A percentile compares a stretch with the other conserved stretches of the same genome.
Conservation (phyloP, 2,888 invertebrate species). For the Gerosis bhagava region DNA sequence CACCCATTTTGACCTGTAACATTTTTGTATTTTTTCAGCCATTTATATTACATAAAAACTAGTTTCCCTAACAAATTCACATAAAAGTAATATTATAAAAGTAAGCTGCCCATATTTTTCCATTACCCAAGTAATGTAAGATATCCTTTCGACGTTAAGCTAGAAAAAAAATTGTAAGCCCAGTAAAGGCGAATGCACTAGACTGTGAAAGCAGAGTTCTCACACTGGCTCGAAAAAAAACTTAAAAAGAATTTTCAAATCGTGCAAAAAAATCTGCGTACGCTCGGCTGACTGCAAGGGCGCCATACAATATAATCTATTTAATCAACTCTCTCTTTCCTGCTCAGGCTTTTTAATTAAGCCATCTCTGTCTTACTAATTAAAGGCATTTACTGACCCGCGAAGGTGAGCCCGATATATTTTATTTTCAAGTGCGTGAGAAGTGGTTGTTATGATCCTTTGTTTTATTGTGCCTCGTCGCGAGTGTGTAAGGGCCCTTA, state of each 20-base stretch:
- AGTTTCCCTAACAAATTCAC: too few species aligned
- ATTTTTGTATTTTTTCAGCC: too few species aligned
- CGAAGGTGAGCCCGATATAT: conserved; percentile 56
- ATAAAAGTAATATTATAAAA: too few species aligned
- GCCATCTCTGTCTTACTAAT: conserved; percentile 57
- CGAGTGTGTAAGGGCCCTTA: conserved; percentile 54
- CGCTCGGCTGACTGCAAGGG: conserved; percentile 64
- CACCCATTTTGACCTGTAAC: too few species aligned
- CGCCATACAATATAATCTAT: conserved; percentile 63
- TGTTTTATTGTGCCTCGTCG: conserved; percentile 62
- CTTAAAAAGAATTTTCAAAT: conserved; percentile 47
- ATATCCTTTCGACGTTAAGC: conserved; percentile 10
- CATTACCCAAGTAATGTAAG: conserved; percentile 15
- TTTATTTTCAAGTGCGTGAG: conserved; percentile 59
- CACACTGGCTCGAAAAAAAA: conserved; percentile 46
- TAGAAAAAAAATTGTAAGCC: conserved; percentile 34
- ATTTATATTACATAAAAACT: too few species aligned
- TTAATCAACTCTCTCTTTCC: conserved; percentile 49
- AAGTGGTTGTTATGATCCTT: conserved; percentile 72
- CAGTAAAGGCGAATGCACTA: conserved; percentile 48
- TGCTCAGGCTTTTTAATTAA: conserved; percentile 14
- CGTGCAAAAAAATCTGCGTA: conserved; percentile 66
- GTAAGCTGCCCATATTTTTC: background rate
- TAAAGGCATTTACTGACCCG: conserved; percentile 72
- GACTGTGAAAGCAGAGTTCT: conserved; percentile 64